These are phyloP conservation scores for Drosophila lacicola DNA, from an alignment of 2,888 invertebrate species.

Conservation along the genomic window DNA sequence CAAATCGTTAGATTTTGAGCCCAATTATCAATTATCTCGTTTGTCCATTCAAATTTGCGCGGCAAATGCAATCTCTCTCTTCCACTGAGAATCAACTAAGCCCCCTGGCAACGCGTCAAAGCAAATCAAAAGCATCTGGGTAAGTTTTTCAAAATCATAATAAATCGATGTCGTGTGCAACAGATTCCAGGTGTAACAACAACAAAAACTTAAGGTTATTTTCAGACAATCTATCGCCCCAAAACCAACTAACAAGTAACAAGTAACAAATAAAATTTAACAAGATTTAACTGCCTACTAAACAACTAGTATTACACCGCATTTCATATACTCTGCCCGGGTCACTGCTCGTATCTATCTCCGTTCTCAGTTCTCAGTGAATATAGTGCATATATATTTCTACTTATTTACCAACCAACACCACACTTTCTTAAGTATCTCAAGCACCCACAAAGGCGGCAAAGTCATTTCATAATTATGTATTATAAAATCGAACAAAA, in stretches of 20 bases:
- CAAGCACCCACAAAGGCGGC: conserved; percentile 54
- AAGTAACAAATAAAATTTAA: conserved; percentile 11
- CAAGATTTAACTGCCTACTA: conserved; percentile 7
- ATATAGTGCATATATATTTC: conserved; percentile 25
- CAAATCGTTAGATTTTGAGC: conserved; percentile 47
- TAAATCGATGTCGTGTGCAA: conserved; percentile 75
- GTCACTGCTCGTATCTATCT: conserved; percentile 32
- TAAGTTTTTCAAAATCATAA: conserved; percentile 75
- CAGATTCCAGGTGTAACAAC: conserved; percentile 40
- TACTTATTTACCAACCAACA: conserved; percentile 12
- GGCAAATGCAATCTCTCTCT: conserved; percentile 14
- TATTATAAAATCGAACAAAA: conserved; percentile 33
- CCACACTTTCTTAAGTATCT: conserved; percentile 59
- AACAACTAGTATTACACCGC: conserved; percentile 36
- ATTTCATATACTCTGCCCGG: conserved; percentile 35
- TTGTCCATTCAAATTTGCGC: conserved; percentile 54
- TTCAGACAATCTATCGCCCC: conserved; percentile 59
- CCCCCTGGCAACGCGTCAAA: conserved; percentile 57
- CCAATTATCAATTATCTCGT: conserved; percentile 36
- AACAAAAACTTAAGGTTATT: conserved; percentile 63
- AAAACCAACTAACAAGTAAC: conserved; percentile 2
- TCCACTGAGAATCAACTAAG: conserved; percentile 48
- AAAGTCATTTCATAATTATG: conserved; percentile 54
- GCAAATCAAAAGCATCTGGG: conserved; percentile 60
- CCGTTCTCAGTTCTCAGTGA: conserved; percentile 48